phyloP scores from a whole-genome alignment of 2,797 vertebrate genomes.

The Mus spretus region DNA sequence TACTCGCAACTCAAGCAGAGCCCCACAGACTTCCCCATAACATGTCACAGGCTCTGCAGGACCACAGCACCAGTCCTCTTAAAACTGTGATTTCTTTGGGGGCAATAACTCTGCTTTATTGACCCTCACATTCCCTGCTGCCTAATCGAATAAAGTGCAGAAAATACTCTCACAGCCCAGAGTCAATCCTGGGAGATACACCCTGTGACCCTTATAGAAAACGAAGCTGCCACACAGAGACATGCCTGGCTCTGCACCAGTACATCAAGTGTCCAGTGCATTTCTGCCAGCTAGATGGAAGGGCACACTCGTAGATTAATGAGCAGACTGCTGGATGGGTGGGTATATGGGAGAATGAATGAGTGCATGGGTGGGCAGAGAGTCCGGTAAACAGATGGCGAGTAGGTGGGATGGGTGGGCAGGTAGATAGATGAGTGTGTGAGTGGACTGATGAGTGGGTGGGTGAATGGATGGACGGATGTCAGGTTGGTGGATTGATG shows the following conservation, averaged over 20 bases:
- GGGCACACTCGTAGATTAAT: neutral
- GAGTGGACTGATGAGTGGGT: neutral
- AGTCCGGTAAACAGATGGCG: neutral
- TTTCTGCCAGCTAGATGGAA: constrained; percentile 45
- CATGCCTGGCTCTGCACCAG: neutral
- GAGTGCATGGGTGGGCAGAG: neutral
- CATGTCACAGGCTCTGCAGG: neutral
- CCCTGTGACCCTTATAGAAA: neutral
- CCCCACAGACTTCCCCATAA: neutral
- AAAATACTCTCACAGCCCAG: neutral
- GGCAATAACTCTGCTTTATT: constrained; percentile 9
- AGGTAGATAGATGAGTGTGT: neutral
- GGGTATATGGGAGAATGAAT: neutral
- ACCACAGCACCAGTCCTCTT: neutral
- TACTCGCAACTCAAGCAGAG: neutral
- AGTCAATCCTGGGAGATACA: neutral
- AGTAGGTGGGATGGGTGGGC: neutral
- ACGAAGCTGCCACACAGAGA: constrained; percentile 14
- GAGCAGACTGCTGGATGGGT: neutral
- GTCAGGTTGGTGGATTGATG: neutral
- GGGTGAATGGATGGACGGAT: neutral
- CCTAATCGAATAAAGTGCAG: constrained; percentile 26
- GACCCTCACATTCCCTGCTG: neutral
- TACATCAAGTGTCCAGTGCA: neutral
- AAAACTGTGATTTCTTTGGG: neutral